Evolutionary conservation across 2,113 vertebrate species (phyloP).

Genomic region (Ursus arctos): DNA sequence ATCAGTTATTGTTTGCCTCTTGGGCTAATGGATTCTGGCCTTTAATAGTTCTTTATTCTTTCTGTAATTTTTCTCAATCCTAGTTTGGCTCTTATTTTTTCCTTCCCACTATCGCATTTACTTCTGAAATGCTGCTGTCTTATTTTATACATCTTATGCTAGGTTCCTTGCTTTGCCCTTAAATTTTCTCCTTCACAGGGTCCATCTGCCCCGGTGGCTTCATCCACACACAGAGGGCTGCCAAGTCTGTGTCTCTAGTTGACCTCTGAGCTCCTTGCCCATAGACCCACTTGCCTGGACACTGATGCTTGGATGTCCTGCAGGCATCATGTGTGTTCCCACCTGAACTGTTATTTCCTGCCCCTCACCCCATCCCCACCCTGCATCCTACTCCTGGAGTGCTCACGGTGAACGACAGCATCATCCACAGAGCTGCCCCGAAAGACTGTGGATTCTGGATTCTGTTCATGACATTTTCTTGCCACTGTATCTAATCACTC

Average conservation of each 20-base stretch:
- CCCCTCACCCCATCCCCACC: not conserved
- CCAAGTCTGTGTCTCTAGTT: not conserved
- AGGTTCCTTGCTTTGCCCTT: not conserved
- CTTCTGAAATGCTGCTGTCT: not conserved
- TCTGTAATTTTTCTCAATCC: not conserved
- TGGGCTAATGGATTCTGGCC: not conserved
- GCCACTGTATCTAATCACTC: no score
- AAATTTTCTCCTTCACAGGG: accelerated
- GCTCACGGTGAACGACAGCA: not conserved
- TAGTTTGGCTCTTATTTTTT: not conserved
- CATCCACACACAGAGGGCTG: accelerated
- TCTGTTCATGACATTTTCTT: not conserved
- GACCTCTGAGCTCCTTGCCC: not conserved
- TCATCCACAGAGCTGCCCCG: not conserved
- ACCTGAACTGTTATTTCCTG: not conserved
- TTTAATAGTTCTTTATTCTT: not conserved
- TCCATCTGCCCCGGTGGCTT: not conserved
- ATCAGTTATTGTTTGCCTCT: not conserved
- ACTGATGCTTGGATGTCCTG: not conserved
- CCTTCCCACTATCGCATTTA: not conserved
- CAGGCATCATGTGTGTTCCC: not conserved
- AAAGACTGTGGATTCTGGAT: not conserved
- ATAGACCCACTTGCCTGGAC: not conserved
- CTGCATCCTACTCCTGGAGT: not conserved
- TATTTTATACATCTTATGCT: no score